Conservation (phyloP, 2,888 invertebrate genomes). For the Xestia ashworthii region DNA sequence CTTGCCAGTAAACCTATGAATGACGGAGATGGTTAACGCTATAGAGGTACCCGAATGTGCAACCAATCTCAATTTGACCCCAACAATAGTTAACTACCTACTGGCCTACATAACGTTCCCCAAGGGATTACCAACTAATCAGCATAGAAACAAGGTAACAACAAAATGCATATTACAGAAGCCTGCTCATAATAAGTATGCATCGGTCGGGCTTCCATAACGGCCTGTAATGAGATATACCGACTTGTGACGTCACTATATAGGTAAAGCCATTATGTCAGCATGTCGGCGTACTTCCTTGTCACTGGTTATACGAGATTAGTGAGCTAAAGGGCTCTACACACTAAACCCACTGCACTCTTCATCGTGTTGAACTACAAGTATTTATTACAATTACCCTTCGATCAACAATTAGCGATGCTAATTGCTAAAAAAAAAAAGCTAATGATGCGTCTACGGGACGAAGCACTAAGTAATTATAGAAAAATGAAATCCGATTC, state of each 20-base stretch:
- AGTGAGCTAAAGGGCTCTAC: constrained; percentile 44
- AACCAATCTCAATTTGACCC: constrained; percentile 3
- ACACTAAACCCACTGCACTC: background rate
- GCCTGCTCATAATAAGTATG: constrained; percentile 59
- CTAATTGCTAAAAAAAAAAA: no score
- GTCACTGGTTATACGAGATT: constrained; percentile 64
- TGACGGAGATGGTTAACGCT: background rate
- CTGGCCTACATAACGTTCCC: constrained; percentile 26
- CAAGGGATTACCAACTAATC: constrained; percentile 43
- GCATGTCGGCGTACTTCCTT: constrained; percentile 69
- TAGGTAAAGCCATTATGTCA: constrained; percentile 74
- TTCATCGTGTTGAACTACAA: background rate
- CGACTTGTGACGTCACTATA: constrained; percentile 63
- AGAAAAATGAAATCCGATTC: no score
- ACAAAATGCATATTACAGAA: constrained; percentile 58
- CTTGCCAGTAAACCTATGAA: background rate
- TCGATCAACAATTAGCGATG: no score
- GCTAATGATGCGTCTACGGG: no score
- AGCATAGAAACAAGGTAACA: constrained; percentile 51
- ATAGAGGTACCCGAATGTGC: background rate
- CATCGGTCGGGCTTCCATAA: constrained; percentile 74
- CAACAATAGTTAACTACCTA: constrained; percentile 5
- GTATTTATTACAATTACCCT: no score
- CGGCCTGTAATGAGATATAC: constrained; percentile 66
- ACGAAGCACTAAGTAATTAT: no score